Conservation (phyloP, 2,888 invertebrate genomes). For the Polietes domitor region DNA sequence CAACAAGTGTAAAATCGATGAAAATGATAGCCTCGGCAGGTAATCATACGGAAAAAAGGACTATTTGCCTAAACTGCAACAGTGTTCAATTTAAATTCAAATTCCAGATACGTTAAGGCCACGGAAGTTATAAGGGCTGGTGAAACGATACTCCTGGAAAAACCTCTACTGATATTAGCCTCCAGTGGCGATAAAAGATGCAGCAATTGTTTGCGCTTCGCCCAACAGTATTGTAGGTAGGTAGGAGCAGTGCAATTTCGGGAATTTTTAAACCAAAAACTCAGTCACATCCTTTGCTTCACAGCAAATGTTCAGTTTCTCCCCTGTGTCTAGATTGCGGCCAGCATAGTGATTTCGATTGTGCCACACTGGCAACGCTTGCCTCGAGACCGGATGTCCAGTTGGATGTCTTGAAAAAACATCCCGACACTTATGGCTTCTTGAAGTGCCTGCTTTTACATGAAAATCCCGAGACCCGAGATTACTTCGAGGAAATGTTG, state of each 20-base stretch:
- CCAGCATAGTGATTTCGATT: constrained; percentile 82
- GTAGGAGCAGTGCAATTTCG: constrained; percentile 33
- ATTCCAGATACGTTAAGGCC: constrained; percentile 82
- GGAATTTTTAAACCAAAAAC: no score
- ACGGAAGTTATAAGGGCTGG: constrained; percentile 82
- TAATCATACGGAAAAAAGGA: constrained; percentile 57
- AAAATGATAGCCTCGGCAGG: constrained; percentile 75
- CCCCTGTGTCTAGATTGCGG: constrained; percentile 81
- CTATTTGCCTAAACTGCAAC: constrained; percentile 62
- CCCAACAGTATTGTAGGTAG: constrained; percentile 76
- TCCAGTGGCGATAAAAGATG: constrained; percentile 78
- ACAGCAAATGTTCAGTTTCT: constrained; percentile 82
- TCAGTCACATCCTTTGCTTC: background rate
- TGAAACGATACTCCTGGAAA: constrained; percentile 83
- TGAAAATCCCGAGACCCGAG: constrained; percentile 77
- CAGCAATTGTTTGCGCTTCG: constrained; percentile 81
- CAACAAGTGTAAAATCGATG: constrained; percentile 74
- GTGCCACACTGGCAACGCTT: constrained; percentile 81
- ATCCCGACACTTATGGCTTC: constrained; percentile 74
- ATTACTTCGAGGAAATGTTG: constrained; percentile 82
- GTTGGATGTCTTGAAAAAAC: constrained; percentile 77
- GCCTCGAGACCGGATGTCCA: constrained; percentile 66
- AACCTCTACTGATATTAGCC: constrained; percentile 83
- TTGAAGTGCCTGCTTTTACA: constrained; percentile 81
- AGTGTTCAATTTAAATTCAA: background rate